Evolutionary conservation across 2,113 vertebrate genomes (phyloP), one percentile per base, ranked within the genome.

Genomic region (Sus scrofa): DNA sequence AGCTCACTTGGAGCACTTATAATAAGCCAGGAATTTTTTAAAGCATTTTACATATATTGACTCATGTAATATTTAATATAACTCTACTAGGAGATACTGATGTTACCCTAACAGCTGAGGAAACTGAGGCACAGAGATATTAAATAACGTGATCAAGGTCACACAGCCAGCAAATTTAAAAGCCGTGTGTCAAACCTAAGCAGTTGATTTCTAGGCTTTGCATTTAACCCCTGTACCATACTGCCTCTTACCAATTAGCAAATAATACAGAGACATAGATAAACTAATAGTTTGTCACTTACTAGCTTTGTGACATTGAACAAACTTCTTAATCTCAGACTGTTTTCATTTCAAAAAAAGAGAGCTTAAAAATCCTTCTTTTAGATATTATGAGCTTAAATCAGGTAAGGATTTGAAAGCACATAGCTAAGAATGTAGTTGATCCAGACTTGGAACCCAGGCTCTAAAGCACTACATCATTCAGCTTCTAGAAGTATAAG

Each of bases 271-370:
- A 89, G 68, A 60, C 52, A 44, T 62, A 90, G 30, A 30, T 79
- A 93, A 92, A 44, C 30, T 56, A 15, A 91, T 15, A 86, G 0
- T 82, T 91, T 82, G 26, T 94, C n/a, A 44, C 4, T 83, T 78
- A 54, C n/a, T 94, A 94, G 27, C 34, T 96, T 92, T 88, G n/a
- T 71, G 68, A 70, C 54, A 56, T 88, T 88, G 52, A 91, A 60
- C 30, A 67, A 32, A 74, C 86, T 87, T 73, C 39, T 91, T 32
- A 82, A 63, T 62, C 70, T 90, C 60, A 83, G 60, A 77, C 30
- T 54, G 63, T 34, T 39, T 56, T 87, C 12, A 30, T 87, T 86
- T 83, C 54, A 19, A 56, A 94, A 79, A 73, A 65, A 9, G 70
- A n/a, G 67, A 56, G 27, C 44, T 91, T 87, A n/a, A 75, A 77